Percentiles rank a stretch among this genome's conserved stretches.
Evolutionary conservation across 2,888 invertebrate genomes (phyloP).

Genomic region (Diogma glabrata): DNA sequence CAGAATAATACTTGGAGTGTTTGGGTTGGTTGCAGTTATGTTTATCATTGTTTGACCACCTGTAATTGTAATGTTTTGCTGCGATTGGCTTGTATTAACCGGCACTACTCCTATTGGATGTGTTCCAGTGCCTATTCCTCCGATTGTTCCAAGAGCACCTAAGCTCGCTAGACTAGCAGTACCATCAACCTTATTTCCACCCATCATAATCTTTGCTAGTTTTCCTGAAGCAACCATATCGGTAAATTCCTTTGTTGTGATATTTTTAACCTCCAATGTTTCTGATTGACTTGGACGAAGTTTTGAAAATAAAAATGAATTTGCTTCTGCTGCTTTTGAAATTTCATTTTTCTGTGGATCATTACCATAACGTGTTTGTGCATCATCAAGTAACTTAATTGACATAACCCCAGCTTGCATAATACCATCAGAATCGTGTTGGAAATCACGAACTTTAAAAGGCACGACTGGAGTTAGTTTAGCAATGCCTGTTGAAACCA

Average conservation of each 20-base stretch:
- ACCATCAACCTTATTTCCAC: too few species aligned
- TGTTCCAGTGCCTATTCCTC: neutral
- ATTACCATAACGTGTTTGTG: neutral
- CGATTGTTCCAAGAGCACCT: neutral
- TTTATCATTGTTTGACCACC: neutral
- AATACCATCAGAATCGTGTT: neutral
- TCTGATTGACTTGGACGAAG: constrained; percentile 5
- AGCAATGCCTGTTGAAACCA: neutral
- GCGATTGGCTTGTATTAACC: neutral
- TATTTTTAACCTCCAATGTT: neutral
- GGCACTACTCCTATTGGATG: neutral
- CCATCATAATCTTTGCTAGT: neutral
- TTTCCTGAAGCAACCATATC: neutral
- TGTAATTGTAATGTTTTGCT: neutral
- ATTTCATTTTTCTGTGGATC: constrained; percentile 6
- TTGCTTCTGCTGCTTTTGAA: constrained; percentile 5
- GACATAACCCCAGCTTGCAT: neutral
- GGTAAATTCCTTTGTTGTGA: neutral
- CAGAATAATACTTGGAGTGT: too few species aligned
- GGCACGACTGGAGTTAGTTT: neutral
- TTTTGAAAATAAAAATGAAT: neutral
- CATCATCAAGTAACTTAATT: neutral
- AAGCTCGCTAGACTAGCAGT: too few species aligned
- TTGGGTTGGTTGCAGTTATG: too few species aligned
- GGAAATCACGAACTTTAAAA: neutral